A percentile compares a stretch with the other conserved stretches of the same genome.
Evolutionary conservation across 2,888 invertebrate species (phyloP).

Genomic region (Drosophila multiciliata): DNA sequence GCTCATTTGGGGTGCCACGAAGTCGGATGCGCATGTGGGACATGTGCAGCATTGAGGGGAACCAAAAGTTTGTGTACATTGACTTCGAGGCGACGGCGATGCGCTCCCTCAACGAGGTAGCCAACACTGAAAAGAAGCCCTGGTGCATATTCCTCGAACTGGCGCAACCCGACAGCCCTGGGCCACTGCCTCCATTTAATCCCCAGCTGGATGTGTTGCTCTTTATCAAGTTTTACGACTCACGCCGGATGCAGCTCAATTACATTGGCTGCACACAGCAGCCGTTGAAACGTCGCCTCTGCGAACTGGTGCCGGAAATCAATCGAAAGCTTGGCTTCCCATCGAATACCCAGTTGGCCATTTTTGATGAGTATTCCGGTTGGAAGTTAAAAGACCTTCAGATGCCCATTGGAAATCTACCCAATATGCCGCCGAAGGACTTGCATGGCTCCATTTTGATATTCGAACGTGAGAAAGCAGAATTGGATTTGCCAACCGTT

Average conservation of each 20-base stretch:
- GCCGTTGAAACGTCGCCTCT: slow-evolving; percentile 93
- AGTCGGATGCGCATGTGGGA: slow-evolving; percentile 97
- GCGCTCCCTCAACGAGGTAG: slow-evolving; percentile 85
- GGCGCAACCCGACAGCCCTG: slow-evolving; percentile 91
- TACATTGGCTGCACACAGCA: slow-evolving; percentile 97
- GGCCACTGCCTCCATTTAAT: slow-evolving; percentile 93
- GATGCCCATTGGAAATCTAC: slow-evolving; percentile 93
- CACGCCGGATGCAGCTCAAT: slow-evolving; percentile 95
- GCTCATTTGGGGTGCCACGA: slow-evolving; percentile 94
- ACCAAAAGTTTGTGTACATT: slow-evolving; percentile 89
- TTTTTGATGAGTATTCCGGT: slow-evolving; percentile 90
- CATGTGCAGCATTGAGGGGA: slow-evolving; percentile 88
- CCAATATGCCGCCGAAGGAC: slow-evolving; percentile 86
- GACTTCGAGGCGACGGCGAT: slow-evolving; percentile 92
- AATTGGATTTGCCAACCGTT: slow-evolving; percentile 94
- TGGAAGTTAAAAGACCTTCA: slow-evolving; percentile 80
- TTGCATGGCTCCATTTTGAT: slow-evolving; percentile 99
- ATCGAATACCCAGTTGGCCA: slow-evolving; percentile 92
- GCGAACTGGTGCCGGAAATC: slow-evolving; percentile 93
- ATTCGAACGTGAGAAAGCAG: slow-evolving; percentile 95
- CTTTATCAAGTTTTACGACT: slow-evolving; percentile 91
- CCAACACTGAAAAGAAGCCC: slow-evolving; percentile 88
- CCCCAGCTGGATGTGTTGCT: slow-evolving; percentile 91
- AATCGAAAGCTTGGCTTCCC: slow-evolving; percentile 95
- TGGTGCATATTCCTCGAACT: slow-evolving; percentile 96